Conservation (phyloP, 2,888 invertebrate species). For the Callosobruchus maculatus region DNA sequence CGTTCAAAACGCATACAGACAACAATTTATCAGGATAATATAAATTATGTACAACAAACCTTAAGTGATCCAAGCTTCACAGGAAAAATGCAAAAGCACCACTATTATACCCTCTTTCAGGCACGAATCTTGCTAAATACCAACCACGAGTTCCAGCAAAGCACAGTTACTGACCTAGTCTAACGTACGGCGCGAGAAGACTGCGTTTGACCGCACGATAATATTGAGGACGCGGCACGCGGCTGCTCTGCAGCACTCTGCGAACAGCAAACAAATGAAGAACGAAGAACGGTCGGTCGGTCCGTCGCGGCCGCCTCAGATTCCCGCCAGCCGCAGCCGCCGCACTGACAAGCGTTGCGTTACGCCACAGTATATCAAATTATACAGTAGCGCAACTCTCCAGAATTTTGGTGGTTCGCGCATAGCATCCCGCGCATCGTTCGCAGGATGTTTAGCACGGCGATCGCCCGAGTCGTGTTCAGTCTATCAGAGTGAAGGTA, state of each 20-base stretch:
- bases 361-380: too few relatives aligned
- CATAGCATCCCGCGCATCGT: too few relatives aligned
- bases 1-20: too few relatives aligned
- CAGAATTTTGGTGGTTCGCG: too few relatives aligned
- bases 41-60: too few relatives aligned
- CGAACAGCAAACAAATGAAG: neutral
- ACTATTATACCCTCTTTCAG: neutral
- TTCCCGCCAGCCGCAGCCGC: neutral
- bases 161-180: neutral
- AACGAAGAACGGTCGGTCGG: too few relatives aligned
- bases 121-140: neutral
- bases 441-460: too few relatives aligned
- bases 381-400: too few relatives aligned
- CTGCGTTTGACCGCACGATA: neutral
- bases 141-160: neutral
- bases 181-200: neutral
- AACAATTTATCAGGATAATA: too few relatives aligned
- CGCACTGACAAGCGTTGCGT: neutral
- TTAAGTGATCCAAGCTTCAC: neutral
- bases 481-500: too few relatives aligned
- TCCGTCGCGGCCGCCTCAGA: neutral
- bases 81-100: neutral
- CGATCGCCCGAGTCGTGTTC: too few relatives aligned
- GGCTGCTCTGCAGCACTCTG: neutral
- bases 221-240: neutral